Evolutionary conservation across 2,113 vertebrate genomes (phyloP).

Genomic region (Rhynchomys soricoides): DNA sequence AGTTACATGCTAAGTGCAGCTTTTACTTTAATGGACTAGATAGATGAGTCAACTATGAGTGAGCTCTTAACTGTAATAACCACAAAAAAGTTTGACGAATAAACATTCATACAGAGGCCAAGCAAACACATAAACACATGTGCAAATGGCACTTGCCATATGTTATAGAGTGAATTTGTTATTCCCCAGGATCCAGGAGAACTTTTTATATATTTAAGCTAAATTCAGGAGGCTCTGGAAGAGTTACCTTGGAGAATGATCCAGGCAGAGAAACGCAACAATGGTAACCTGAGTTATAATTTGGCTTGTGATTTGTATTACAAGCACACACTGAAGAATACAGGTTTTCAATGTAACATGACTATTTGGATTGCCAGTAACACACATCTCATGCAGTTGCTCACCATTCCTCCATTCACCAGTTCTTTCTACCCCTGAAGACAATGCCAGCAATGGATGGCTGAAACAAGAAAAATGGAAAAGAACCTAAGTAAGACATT

Average conservation of each 20-base stretch:
- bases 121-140: background rate
- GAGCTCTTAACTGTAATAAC: background rate
- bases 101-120: background rate
- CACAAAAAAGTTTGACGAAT: background rate
- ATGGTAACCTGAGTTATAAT: background rate
- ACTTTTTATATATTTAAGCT: background rate
- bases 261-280: background rate
- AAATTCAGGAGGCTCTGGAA: background rate
- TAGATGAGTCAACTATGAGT: constrained; percentile 12
- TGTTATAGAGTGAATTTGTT: background rate
- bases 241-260: background rate
- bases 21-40: background rate
- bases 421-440: background rate
- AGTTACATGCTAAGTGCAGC: background rate
- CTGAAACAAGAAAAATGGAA: background rate
- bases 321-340: background rate
- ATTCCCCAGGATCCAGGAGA: background rate
- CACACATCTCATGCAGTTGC: background rate
- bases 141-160: background rate
- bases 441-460: background rate
- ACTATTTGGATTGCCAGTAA: background rate
- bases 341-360: background rate
- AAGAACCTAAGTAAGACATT: background rate
- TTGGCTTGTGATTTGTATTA: background rate
- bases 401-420: background rate